Evolutionary conservation across 2,888 invertebrate species (phyloP), one percentile per base, ranked within the genome.

Genomic region (Drosophila meridionalis): DNA sequence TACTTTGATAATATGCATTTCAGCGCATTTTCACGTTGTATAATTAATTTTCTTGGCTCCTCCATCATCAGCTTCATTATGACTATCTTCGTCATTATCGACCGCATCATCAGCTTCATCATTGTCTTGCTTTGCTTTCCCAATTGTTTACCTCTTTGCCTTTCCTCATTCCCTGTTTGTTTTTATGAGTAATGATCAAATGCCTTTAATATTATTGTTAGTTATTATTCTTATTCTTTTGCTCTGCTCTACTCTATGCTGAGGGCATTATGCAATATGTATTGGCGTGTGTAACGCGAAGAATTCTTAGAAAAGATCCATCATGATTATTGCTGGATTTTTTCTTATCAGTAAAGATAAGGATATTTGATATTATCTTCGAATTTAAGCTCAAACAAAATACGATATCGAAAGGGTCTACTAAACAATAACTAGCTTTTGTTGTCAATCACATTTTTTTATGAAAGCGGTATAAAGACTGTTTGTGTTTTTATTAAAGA

Each of bases 11-110:
- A 86, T 69, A 69, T 75, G 62, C 70, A 71, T 69, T 73, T 83
- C 80, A 63, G 70, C 90, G 82, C 90, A 78, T 90, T 85, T 85
- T 87, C 89, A 89, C 84, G 72, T 87, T 75, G 55, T 69, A 61
- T 89, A 90, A 89, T 85, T 85, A 90, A 90, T 85, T 82, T 82
- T 65, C 56, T 47, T 57, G 66, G 42, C 66, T 53, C 40, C 20
- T 47, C 40, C 40, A 14, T 56, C 58, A 62, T 38, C 45, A 61
- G 71, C 64, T 64, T 55, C 50, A 50, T 50, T 57, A 60, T 4
- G 40, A 65, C 50, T 43, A 59, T 56, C 56, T 40, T 64, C 56
- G 58, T 64, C 43, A 63, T 50, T 50, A 67, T 43, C 45, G 45
- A 43, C 45, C 38, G 62, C 48, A 67, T 32, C 59, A 45, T 50